Base-by-base conservation (phyloP, 2,888 invertebrate genomes). In the Linyphia triangularis region DNA sequence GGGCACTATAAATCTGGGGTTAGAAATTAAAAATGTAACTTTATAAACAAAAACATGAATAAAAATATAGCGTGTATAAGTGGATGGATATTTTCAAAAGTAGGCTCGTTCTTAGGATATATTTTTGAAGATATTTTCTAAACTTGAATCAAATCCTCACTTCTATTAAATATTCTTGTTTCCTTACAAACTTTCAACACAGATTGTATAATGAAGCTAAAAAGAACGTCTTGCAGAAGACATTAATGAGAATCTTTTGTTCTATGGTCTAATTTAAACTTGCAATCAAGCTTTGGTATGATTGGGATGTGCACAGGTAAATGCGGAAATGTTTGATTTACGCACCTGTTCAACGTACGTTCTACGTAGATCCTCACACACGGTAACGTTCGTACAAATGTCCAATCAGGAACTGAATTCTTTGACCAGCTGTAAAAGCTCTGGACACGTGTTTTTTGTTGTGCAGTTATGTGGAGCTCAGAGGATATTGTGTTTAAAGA, bases 261-360 rank as follows among this genome's bases (percentile, higher is more conserved):
- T 6, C 63, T 30, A 13, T 26, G 33, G 9, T 51, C 28, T 65
- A 78, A 78, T 77, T 78, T 82, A 65, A 73, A 67, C 24, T 43
- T 82, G 72, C 61, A 82, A 72, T 82, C 75, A 61, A 61, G 24
- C 33, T 22, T 61, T 77, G 19, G 65, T 43, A 28, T 30, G 24
- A 37, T 57, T 26, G 26, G 13, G 40, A 19, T n/a, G 57, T 85
- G 65, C 79, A 85, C 13, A 85, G 78, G 85, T 85, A 85, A 22
- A 85, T 63, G 85, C 85, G 85, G 85, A 85, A 85, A 78, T 79
- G 72, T 72, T 63, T 2, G 63, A 79, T 85, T 85, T 85, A 30
- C 43, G 72, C 85, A 85, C 79, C 85, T 85, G 85, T 72, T 19
- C 72, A 61, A 57, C 61, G 40, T 69, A 30, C 61, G 57, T 84